phyloP scores from a whole-genome alignment of 2,888 invertebrate genomes.

The Scaptodrosophila latifasciaeformis region DNA sequence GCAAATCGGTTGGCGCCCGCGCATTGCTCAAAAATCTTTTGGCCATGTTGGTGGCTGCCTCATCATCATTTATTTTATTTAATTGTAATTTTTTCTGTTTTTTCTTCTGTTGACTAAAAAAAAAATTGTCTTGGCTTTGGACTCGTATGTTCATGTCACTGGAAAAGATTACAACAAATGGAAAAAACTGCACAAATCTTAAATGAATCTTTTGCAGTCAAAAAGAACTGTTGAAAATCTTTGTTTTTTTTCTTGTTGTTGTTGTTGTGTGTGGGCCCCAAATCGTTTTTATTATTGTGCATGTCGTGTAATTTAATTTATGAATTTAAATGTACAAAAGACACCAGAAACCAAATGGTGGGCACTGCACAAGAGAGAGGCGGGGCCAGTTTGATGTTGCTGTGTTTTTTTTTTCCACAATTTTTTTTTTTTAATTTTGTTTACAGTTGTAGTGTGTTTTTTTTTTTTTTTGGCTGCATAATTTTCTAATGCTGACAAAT shows the following conservation, averaged over 20 bases:
- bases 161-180: constrained; percentile 54
- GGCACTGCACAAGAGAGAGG: not conserved
- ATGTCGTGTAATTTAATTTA: constrained; percentile 67
- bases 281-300: constrained; percentile 66
- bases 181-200: constrained; percentile 45
- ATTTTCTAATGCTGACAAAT: constrained; percentile 69
- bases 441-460: constrained; percentile 27
- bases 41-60: constrained; percentile 21
- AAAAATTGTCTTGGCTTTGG: constrained; percentile 24
- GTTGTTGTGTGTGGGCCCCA: constrained; percentile 61
- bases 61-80: constrained; percentile 58
- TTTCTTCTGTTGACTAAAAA: no score
- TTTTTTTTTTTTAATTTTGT: constrained; percentile 24
- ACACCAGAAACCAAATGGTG: constrained; percentile 18
- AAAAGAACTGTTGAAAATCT: constrained; percentile 18
- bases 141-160: constrained; percentile 42
- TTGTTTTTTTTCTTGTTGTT: no score
- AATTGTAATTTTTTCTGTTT: constrained; percentile 52
- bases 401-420: constrained; percentile 29
- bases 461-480: constrained; percentile 45
- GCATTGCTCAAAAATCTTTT: constrained; percentile 46
- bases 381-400: not conserved
- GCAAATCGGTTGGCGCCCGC: constrained; percentile 55
- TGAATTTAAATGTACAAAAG: constrained; percentile 57
- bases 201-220: constrained; percentile 53